These are phyloP conservation scores for Xylota segnis DNA, from an alignment of 2,888 invertebrate genomes.

Conservation along the genomic window DNA sequence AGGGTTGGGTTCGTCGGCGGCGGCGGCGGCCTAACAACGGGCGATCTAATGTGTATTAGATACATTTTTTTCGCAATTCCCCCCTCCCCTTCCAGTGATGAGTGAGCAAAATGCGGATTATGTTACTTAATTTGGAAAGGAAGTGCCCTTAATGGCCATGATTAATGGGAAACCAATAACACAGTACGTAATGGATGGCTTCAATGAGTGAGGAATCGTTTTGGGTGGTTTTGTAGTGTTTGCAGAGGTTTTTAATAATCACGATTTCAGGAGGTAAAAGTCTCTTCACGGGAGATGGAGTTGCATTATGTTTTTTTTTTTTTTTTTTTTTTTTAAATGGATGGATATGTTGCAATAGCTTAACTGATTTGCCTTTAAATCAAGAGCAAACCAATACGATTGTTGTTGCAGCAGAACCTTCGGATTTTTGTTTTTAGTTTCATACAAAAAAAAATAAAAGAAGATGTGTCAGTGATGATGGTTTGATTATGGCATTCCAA, in stretches of 20 bases:
- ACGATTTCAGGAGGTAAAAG: conserved; percentile 44
- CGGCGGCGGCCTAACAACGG: conserved; percentile 41
- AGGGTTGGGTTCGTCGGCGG: conserved; percentile 63
- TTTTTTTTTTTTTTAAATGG: neutral
- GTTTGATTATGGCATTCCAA: no score
- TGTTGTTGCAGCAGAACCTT: no score
- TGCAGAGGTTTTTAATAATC: conserved; percentile 20
- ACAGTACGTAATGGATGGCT: conserved; percentile 12
- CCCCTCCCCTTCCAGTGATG: no score
- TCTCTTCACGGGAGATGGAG: conserved; percentile 28
- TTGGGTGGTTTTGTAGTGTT: conserved; percentile 38
- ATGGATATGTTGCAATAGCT: conserved; percentile 3
- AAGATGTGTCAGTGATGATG: no score
- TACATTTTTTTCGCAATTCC: conserved; percentile 38
- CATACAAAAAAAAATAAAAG: no score
- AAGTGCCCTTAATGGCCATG: conserved; percentile 61
- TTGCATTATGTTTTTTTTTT: conserved; percentile 1
- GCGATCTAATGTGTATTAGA: conserved; percentile 45
- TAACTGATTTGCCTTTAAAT: no score
- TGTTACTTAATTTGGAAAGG: conserved; percentile 57
- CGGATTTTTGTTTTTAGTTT: no score
- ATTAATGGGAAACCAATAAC: conserved; percentile 59
- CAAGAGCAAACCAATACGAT: no score
- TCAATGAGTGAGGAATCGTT: conserved; percentile 6
- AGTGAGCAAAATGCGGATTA: conserved; percentile 44